phyloP scores from a whole-genome alignment of 30 jellyfish, hydroid and myxozoan species.

The Aurelia sp. region DNA sequence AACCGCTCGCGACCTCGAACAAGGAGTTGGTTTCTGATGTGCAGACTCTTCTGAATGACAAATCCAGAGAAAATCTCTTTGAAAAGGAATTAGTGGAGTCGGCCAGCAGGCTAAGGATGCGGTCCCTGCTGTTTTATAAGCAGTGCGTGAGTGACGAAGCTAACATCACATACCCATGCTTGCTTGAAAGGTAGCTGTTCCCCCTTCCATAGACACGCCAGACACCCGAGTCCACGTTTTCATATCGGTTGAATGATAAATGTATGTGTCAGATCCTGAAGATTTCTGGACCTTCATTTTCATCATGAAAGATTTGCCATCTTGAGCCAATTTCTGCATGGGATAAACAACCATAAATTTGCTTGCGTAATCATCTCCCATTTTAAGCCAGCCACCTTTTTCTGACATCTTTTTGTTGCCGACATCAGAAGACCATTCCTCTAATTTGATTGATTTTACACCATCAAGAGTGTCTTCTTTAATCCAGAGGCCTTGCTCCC shows the following conservation, averaged over 20 bases:
- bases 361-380: slow-evolving; percentile 79
- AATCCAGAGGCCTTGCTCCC: slow-evolving; percentile 65
- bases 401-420: slow-evolving; percentile 22
- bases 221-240: slow-evolving; percentile 69
- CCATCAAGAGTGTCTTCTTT: slow-evolving; percentile 56
- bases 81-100: no score
- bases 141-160: background rate
- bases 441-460: slow-evolving; percentile 19
- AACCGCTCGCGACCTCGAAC: no score
- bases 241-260: slow-evolving; percentile 81
- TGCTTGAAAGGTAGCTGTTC: slow-evolving; percentile 66
- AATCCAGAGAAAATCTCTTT: no score
- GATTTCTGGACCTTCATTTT: slow-evolving; percentile 73
- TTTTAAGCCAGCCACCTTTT: slow-evolving; percentile 46
- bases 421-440: slow-evolving; percentile 53
- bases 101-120: no score
- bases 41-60: no score
- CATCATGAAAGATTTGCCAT: slow-evolving; percentile 70
- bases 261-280: slow-evolving; percentile 27
- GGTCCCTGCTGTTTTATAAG: no score
- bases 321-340: slow-evolving; percentile 42
- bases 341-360: slow-evolving; percentile 79
- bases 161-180: slow-evolving; percentile 59
- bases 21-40: no score
- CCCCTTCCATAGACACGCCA: slow-evolving; percentile 45